phyloP scores from a whole-genome alignment of 2,888 invertebrate genomes.

The Heliconius charithonia region DNA sequence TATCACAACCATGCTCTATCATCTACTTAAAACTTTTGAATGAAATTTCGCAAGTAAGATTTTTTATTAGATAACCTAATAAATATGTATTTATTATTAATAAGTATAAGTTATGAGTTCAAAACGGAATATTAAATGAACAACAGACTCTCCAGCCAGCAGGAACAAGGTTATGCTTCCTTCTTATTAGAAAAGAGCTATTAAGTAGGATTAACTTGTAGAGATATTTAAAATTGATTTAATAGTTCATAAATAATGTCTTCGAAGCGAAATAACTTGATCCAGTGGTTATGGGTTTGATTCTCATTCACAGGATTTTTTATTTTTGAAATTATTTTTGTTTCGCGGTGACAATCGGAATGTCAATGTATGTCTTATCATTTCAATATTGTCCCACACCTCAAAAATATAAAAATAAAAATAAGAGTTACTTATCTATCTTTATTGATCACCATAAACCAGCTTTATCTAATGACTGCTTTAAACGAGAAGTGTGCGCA shows the following conservation, averaged over 20 bases:
- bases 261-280: background rate
- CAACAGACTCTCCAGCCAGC: background rate
- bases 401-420: background rate
- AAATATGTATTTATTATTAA: slow-evolving; percentile 44
- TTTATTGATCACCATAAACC: background rate
- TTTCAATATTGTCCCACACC: background rate
- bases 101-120: slow-evolving; percentile 36
- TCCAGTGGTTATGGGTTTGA: background rate
- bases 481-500: slow-evolving; percentile 12
- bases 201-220: slow-evolving; percentile 1
- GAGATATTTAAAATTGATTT: background rate
- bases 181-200: background rate
- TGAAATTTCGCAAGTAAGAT: slow-evolving; percentile 40
- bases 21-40: slow-evolving; percentile 19
- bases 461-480: background rate
- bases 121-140: slow-evolving; percentile 17
- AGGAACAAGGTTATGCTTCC: background rate
- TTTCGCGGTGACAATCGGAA: background rate
- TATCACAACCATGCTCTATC: background rate
- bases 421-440: background rate
- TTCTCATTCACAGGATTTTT: background rate
- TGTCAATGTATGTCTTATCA: too few species aligned
- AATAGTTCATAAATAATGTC: slow-evolving; percentile 1
- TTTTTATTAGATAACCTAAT: slow-evolving; percentile 32
- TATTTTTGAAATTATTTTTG: background rate